phyloP scores from a whole-genome alignment of 1,140 invertebrate species.

The Argopecten irradians region DNA sequence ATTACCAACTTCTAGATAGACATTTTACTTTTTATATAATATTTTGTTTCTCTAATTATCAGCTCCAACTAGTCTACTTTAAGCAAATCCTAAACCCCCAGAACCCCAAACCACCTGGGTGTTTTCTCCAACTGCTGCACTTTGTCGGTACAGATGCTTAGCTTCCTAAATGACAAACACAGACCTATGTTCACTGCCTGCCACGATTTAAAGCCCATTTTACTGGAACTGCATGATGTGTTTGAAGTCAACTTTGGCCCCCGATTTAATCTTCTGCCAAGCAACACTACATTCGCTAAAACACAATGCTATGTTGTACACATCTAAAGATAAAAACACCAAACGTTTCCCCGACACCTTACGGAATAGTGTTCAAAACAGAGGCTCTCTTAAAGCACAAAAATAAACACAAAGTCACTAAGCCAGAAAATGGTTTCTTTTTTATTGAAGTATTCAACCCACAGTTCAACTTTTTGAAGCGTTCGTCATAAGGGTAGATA shows the following conservation, averaged over 20 bases:
- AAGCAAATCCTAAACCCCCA: not conserved
- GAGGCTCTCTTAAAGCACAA: not conserved
- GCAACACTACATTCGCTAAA: not conserved
- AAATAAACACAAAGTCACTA: not conserved
- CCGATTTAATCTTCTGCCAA: not conserved
- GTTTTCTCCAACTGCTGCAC: not conserved
- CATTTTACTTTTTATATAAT: not conserved
- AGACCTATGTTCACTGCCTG: not conserved
- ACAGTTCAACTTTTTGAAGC: not conserved
- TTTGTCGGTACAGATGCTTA: not conserved
- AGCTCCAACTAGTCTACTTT: not conserved
- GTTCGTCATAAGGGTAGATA: not conserved
- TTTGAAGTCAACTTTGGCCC: slow-evolving; percentile 21
- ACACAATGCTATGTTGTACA: not conserved
- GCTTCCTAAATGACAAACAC: not conserved
- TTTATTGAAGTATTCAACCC: not conserved
- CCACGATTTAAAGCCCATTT: not conserved
- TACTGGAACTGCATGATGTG: not conserved
- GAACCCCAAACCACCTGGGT: not conserved
- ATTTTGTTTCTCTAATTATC: slow-evolving; percentile 12
- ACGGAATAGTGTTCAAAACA: not conserved
- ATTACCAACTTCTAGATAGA: not conserved
- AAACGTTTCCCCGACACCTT: not conserved
- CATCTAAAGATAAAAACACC: not conserved
- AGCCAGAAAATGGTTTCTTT: not conserved